Base-by-base conservation (phyloP, 2,113 vertebrate genomes). In the Ceyx cyanopectus region DNA sequence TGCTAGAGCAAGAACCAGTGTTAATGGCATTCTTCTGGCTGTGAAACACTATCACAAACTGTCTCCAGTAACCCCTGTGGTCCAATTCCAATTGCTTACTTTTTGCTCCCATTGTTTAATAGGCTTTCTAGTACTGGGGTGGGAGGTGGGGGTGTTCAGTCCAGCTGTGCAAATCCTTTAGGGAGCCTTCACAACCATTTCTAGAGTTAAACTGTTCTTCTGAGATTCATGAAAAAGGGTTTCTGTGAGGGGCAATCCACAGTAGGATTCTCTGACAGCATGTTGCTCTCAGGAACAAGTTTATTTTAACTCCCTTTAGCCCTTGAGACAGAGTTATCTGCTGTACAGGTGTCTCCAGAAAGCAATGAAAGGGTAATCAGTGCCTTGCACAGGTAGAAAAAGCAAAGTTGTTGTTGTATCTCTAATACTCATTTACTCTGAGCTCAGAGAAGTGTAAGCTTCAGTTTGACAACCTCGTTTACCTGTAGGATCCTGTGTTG, bases 21-120 rank as follows among this genome's bases (percentile, higher is more conserved):
- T 19, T 89, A 92, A 91, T 32, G 37, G 37, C 26, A 53, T 0
- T 2, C 14, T 89, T 73, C 78, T 76, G 53, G 21, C 67, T 69
- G 17, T 62, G 70, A 87, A 89, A 80, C 15, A 4, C 37, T 66
- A 32, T 48, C 50, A 62, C 11, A 92, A 45, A 72, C 73, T 65
- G 24, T 62, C 24, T 51, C 46, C 7, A 0, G 27, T 50, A 69
- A 34, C 23, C 70, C 34, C 60, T 0, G 2, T 18, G 24, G 79
- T 89, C 62, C 85, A 73, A 58, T 81, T 62, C 53, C 18, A 72
- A 30, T 58, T 76, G 30, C 51, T 94, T 89, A 68, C 62, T 66
- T 95, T 84, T 96, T 92, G 32, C 7, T 87, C 51, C 50, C 24
- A 15, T 87, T 62, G 46, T 79, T 89, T 94, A 87, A 62, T 46